Percentiles rank a stretch among this genome's conserved stretches.
These are phyloP conservation scores for Chymomyza amoena DNA, from an alignment of 2,888 invertebrate species.

Conservation along the genomic window DNA sequence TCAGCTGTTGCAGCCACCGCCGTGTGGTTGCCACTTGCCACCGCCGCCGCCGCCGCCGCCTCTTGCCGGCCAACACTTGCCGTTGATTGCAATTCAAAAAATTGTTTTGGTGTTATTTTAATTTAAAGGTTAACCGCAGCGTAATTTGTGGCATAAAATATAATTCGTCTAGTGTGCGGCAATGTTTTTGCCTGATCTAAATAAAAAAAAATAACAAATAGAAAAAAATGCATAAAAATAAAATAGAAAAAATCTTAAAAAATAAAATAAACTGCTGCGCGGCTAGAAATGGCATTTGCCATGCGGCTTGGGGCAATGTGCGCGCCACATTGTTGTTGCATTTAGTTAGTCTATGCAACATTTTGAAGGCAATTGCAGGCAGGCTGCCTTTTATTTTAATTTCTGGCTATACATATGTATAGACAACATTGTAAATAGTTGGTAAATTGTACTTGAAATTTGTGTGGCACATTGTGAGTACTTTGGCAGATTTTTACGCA, in stretches of 20 bases:
- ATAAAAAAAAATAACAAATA: conserved; percentile 31
- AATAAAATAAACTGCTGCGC: neutral
- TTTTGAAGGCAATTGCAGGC: neutral
- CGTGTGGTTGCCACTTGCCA: neutral
- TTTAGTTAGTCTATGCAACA: neutral
- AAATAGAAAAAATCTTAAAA: conserved; percentile 11
- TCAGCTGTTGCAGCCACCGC: neutral
- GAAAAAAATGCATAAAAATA: conserved; percentile 11
- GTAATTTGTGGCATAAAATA: conserved; percentile 75
- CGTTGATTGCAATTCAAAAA: conserved; percentile 47
- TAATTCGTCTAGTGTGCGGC: conserved; percentile 64
- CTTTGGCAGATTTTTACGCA: neutral
- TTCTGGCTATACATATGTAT: neutral
- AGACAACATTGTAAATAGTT: neutral
- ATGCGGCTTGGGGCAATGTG: conserved; percentile 2
- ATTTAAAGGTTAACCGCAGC: conserved; percentile 76
- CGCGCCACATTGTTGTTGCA: conserved; percentile 8
- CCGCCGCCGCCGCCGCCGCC: no score
- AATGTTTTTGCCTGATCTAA: conserved; percentile 3
- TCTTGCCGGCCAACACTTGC: neutral
- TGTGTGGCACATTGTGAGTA: neutral
- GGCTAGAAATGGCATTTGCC: conserved; percentile 37
- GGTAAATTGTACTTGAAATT: neutral
- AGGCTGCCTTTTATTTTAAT: neutral
- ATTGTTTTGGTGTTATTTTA: conserved; percentile 74